Evolutionary conservation across 2,888 invertebrate genomes (phyloP), one percentile per base, ranked within the genome.

Genomic region (Caenorhabditis becei): DNA sequence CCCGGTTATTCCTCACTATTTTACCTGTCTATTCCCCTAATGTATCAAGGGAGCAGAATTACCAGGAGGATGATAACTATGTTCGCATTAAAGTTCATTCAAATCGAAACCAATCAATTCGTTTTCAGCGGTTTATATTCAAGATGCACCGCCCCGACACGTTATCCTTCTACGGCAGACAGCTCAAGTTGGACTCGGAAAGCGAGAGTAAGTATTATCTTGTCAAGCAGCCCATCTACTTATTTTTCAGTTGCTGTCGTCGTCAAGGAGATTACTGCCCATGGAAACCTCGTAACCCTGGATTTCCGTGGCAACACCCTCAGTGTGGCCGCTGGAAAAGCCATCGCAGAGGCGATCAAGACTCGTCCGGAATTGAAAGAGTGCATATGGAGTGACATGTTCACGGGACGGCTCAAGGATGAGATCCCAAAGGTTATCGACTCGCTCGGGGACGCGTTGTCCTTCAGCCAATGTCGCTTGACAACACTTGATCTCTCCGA

Each of bases 301-400:
- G 88, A 88, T n/a, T 69, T 89, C 59, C 71, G 84, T 16, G 89
- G 89, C 14, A 89, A 89, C 75, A 89, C 89, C 0, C 26, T 89
- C 11, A 89, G 89, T 23, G 80, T 89, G 1, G 69, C 67, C 8
- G 89, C 88, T 0, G 82, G 87, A 10, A 53, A 82, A 56, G 69
- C 82, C 10, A 83, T 89, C n/a, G 86, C 86, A 10, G 35, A 80
- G 7, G 85, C 85, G 2, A 67, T 88, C 10, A n/a, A 58, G 35
- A 78, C 20, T 10, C 82, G 80, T 26, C 79, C 79, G 8, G 84
- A 85, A 41, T 66, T 86, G 14, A 88, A 93, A 92, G 90, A 94
- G 90, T 97, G 97, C 0, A 92, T 95, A 69, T 97, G 97, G 95
- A 96, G 96, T 79, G 97, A 99, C 91, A 94, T 99, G 94, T 99